Evolutionary conservation across 2,797 vertebrate species (phyloP), one percentile per base, ranked within the genome.

Genomic region (Cryptoprocta ferox): DNA sequence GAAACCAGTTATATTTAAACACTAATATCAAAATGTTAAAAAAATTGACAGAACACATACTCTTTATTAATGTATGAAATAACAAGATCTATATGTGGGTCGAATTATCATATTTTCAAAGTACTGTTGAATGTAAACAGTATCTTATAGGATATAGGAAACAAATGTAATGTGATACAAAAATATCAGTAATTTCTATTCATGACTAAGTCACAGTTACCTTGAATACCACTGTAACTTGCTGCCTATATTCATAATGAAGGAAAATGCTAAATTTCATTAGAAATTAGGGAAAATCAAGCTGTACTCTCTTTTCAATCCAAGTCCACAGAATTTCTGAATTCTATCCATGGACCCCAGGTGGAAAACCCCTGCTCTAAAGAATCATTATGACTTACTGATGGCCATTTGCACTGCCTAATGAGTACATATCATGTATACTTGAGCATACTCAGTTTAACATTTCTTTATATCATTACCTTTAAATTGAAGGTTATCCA

Each of bases 391-490:
- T 56, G 66, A 80, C 35, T 73, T 94, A 92, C 28, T 56, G 42
- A 75, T 59, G 21, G 14, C 32, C 18, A 14, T 61, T 68, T 63
- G 76, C 19, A 13, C 48, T 3, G 19, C 32, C 39, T 42, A 35
- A 75, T 42, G 14, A 78, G 48, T 71, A 70, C 68, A 59, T 81
- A 61, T 30, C 18, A 66, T 28, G 24, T 78, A 68, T 32, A 83
- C 50, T 88, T 85, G 81, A 92, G 63, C 37, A 68, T 91, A 81
- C 32, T 83, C 39, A 32, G 75, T 79, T 96, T 96, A 95, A 88
- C 61, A 82, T 96, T 96, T 93, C 83, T 93, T 95, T 92, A 94
- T 88, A 61, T 76, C 78, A 95, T 96, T 95, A 75, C 37, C 81
- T 94, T 94, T 93, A 80, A 92, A 91, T 81, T 87, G 70, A 97